Evolutionary conservation across 2,888 invertebrate species (phyloP).

Genomic region (Nemotelus nigrinus): DNA sequence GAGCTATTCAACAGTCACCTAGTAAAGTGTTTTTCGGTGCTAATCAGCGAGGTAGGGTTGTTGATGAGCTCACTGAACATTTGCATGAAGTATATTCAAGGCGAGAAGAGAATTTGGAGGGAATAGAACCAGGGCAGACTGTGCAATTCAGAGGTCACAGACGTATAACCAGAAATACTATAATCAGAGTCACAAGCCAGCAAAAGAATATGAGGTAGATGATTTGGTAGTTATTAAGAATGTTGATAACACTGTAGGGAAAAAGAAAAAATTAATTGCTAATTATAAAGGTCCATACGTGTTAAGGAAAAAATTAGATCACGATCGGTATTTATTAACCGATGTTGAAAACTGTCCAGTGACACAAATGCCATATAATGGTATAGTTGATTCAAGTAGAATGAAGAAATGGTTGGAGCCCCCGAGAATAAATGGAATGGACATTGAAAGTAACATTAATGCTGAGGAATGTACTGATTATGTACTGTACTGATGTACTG

Average conservation of each 20-base stretch:
- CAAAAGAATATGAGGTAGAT: conserved; percentile 47
- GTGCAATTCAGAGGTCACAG: conserved; percentile 32
- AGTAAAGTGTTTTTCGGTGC: no score
- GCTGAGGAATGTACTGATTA: not conserved
- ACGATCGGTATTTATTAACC: not conserved
- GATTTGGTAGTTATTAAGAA: conserved; percentile 53
- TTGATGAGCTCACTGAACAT: no score
- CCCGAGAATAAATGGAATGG: no score
- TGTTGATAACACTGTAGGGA: conserved; percentile 51
- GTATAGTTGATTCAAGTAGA: conserved; percentile 44
- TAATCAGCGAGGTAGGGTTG: no score
- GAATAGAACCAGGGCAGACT: conserved; percentile 13
- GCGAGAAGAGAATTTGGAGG: not conserved
- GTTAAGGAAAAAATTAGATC: not conserved
- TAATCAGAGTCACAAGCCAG: conserved; percentile 46
- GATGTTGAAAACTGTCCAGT: conserved; percentile 54
- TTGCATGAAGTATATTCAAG: no score
- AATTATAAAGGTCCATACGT: conserved; percentile 51
- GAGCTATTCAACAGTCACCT: no score
- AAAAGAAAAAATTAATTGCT: conserved; percentile 52
- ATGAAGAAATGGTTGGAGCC: conserved; percentile 35
- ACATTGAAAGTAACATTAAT: no score
- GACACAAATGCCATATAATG: conserved; percentile 43
- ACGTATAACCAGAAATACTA: conserved; percentile 46
- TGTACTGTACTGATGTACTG: not conserved